Evolutionary conservation across 2,797 vertebrate genomes (phyloP).

Genomic region (Falco columbarius): DNA sequence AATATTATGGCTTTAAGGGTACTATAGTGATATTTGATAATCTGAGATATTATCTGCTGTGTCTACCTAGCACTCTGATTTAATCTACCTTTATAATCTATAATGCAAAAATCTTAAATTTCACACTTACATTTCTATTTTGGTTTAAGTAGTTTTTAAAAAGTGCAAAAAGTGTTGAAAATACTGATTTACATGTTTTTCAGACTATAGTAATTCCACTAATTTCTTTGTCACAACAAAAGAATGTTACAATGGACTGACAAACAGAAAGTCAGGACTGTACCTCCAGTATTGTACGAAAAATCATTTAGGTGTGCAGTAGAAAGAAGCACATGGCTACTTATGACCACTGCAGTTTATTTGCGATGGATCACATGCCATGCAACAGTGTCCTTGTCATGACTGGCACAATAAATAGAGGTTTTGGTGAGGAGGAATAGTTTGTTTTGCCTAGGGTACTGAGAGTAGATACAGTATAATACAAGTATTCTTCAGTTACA

Average conservation of each 20-base stretch:
- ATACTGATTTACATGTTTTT: neutral
- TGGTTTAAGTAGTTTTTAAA: neutral
- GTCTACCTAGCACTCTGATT: neutral
- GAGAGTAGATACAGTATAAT: neutral
- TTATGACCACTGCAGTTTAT: neutral
- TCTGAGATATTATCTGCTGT: neutral
- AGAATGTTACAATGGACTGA: neutral
- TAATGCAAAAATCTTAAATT: neutral
- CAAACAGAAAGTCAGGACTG: neutral
- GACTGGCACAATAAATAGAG: neutral
- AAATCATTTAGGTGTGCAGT: neutral
- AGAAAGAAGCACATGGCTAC: neutral
- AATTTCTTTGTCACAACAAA: neutral
- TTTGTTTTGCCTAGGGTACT: neutral
- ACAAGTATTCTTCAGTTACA: neutral
- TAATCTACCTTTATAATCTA: neutral
- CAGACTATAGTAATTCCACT: neutral
- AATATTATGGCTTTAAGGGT: neutral
- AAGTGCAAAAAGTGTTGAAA: fast-evolving
- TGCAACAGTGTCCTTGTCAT: neutral
- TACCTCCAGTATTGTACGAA: neutral
- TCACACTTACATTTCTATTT: neutral
- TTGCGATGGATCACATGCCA: neutral
- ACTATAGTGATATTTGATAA: neutral
- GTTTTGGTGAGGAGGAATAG: neutral